Evolutionary conservation across 64 coral and sea anemone species (phyloP).

Genomic region (Actinia equina): DNA sequence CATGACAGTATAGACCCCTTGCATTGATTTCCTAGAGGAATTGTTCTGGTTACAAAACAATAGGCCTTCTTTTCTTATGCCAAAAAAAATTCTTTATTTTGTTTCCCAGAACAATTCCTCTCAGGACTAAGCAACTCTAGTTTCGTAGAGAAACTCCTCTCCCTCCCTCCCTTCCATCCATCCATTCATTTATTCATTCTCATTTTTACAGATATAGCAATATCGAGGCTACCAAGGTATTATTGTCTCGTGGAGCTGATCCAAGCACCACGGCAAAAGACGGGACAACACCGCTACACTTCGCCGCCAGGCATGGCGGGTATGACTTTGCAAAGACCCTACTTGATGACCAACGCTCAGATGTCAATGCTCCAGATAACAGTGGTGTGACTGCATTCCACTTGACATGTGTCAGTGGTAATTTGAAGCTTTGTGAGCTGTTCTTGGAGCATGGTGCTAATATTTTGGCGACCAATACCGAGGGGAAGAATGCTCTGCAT

Average conservation of each 20-base stretch:
- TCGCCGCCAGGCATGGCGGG: constrained; percentile 60
- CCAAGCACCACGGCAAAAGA: constrained; percentile 40
- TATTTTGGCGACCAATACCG: constrained; percentile 4
- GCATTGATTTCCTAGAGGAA: too few species aligned
- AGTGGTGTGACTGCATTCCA: constrained; percentile 63
- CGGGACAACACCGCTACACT: constrained; percentile 69
- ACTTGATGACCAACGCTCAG: constrained; percentile 15
- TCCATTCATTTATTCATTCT: not conserved
- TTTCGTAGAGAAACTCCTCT: too few species aligned
- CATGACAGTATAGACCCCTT: too few species aligned
- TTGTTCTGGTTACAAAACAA: too few species aligned
- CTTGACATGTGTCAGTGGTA: constrained; percentile 64
- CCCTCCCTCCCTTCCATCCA: not conserved
- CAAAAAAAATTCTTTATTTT: too few species aligned
- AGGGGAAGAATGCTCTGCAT: constrained; percentile 60
- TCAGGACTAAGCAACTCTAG: too few species aligned
- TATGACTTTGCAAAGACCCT: constrained; percentile 34
- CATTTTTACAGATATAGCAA: constrained; percentile 53
- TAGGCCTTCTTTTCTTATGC: too few species aligned
- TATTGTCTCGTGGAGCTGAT: constrained; percentile 61
- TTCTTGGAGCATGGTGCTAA: constrained; percentile 44
- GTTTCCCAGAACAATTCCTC: too few species aligned
- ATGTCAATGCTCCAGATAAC: constrained; percentile 61
- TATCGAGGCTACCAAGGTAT: constrained; percentile 37
- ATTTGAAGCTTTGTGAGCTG: constrained; percentile 40